Conservation (phyloP, 2,888 invertebrate species). For the Chalcis sispes region DNA sequence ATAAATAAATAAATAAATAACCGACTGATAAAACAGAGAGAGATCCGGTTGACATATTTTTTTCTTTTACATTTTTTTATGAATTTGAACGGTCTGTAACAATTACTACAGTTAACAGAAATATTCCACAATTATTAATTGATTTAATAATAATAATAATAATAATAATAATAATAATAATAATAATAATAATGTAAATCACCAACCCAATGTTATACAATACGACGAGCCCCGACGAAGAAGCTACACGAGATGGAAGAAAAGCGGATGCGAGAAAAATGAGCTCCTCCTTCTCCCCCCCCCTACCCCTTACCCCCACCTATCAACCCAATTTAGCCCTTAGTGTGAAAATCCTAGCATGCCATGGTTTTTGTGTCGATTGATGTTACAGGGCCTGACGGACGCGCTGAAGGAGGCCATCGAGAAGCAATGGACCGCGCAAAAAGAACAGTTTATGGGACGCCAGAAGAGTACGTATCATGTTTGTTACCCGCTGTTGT, state of each 20-base stretch:
- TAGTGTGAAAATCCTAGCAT: conserved; percentile 71
- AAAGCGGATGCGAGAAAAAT: background rate
- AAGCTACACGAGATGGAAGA: background rate
- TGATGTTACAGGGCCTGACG: conserved; percentile 87
- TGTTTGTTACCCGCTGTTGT: background rate
- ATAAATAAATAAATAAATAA: too few relatives aligned
- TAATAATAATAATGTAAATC: too few relatives aligned
- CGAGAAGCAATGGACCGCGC: conserved; percentile 93
- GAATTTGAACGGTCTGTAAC: too few relatives aligned
- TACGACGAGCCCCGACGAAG: background rate
- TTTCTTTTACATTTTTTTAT: too few relatives aligned
- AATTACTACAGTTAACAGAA: too few relatives aligned
- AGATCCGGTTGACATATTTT: too few relatives aligned
- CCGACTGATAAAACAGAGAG: too few relatives aligned
- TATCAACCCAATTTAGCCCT: too few relatives aligned
- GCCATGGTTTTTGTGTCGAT: conserved; percentile 66
- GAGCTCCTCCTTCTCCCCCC: background rate
- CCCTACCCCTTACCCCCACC: too few relatives aligned
- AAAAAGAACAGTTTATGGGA: conserved; percentile 90
- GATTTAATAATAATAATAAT: too few relatives aligned
- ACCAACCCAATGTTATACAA: too few relatives aligned
- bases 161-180: background rate
- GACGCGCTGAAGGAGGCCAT: conserved; percentile 87
- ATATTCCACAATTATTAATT: too few relatives aligned
- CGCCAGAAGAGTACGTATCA: conserved; percentile 91